These are phyloP conservation scores for Ammodytes dubius DNA, from an alignment of 2,113 vertebrate genomes.

Conservation along the genomic window DNA sequence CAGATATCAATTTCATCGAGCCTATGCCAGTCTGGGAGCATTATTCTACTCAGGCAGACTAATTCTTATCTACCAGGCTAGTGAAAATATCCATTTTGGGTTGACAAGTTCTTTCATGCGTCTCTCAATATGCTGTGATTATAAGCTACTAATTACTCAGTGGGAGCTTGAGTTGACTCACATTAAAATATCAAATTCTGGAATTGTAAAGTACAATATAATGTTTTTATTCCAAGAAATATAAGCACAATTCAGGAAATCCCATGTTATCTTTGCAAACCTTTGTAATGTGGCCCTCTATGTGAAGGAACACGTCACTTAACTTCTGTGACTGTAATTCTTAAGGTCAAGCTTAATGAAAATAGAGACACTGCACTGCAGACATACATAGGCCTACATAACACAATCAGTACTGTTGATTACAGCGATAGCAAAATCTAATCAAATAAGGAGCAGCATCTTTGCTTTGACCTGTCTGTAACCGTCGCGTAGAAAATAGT, in stretches of 20 bases:
- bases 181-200: not conserved
- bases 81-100: not conserved
- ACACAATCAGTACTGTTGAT: conserved; percentile 48
- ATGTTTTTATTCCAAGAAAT: not conserved
- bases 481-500: not conserved
- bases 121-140: not conserved
- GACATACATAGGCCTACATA: conserved; percentile 40
- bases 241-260: not conserved
- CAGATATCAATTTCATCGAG: conserved; percentile 16
- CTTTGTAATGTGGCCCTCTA: not conserved
- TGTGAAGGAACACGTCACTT: not conserved
- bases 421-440: conserved; percentile 17
- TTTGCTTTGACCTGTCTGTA: conserved; percentile 22
- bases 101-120: not conserved
- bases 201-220: not conserved
- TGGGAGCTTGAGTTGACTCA: not conserved
- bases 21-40: conserved; percentile 13
- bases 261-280: not conserved
- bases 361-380: not conserved
- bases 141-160: not conserved
- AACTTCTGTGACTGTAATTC: not conserved
- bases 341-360: not conserved
- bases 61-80: not conserved
- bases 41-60: not conserved
- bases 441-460: conserved; percentile 30